Conservation (phyloP, 1,140 invertebrate genomes). For the Meloidogyne floridensis region DNA sequence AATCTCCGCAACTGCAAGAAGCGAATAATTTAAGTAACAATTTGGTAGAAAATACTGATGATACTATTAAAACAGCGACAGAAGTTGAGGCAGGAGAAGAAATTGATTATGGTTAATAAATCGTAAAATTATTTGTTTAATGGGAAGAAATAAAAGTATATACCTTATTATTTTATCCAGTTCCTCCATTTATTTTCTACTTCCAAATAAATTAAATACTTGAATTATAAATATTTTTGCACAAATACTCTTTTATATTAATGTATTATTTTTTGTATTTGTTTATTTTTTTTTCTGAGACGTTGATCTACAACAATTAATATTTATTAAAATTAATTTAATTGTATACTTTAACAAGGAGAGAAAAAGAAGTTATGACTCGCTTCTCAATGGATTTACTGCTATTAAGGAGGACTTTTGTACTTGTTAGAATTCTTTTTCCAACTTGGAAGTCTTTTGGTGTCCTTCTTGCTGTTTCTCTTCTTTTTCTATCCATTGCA, state of each 20-base stretch:
- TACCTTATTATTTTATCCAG: too few species aligned
- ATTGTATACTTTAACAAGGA: background rate
- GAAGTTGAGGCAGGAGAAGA: background rate
- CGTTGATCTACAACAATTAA: background rate
- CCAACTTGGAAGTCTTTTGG: slow-evolving; percentile 36
- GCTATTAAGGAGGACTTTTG: slow-evolving; percentile 25
- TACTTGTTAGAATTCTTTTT: slow-evolving; percentile 42
- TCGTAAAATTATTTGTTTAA: too few species aligned
- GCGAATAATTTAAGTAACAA: background rate
- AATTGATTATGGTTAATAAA: too few species aligned
- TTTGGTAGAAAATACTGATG: background rate
- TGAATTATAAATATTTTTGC: background rate
- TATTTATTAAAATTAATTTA: background rate
- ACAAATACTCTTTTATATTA: background rate
- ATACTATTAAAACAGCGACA: background rate
- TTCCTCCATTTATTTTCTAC: background rate
- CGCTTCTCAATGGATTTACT: slow-evolving; percentile 37
- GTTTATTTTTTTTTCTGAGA: background rate
- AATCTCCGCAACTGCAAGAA: background rate
- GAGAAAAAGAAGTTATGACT: slow-evolving; percentile 5
- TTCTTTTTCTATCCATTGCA: slow-evolving; percentile 46
- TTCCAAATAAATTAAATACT: slow-evolving; percentile 9
- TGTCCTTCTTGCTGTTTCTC: slow-evolving; percentile 40
- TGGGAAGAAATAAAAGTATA: too few species aligned
- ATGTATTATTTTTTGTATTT: background rate